Evolutionary conservation across 2,797 vertebrate genomes (phyloP).

Genomic region (Craterocephalus amniculus): DNA sequence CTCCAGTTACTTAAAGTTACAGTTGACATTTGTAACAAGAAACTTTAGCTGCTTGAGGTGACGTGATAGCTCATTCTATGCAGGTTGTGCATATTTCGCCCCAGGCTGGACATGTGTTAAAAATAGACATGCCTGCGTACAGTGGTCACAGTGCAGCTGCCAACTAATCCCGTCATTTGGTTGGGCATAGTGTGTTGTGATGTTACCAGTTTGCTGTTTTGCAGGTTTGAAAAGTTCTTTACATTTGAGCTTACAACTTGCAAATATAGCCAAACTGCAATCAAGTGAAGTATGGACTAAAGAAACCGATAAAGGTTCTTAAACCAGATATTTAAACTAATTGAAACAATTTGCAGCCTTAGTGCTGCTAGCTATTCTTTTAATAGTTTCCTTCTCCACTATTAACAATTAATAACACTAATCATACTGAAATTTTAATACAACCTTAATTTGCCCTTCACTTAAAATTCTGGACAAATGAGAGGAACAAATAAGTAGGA

Average conservation of each 20-base stretch:
- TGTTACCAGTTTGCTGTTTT: not conserved
- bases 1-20: not conserved
- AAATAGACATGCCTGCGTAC: conserved; percentile 42
- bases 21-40: conserved; percentile 46
- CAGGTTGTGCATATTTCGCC: conserved; percentile 33
- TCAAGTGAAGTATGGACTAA: not conserved
- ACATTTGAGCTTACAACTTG: not conserved
- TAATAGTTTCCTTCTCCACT: not conserved
- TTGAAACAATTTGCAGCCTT: not conserved
- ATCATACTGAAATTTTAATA: not conserved
- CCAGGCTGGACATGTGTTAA: conserved; percentile 31
- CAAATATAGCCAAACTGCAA: not conserved
- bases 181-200: not conserved
- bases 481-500: not conserved
- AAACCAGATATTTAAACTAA: not conserved
- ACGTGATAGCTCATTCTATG: conserved; percentile 8
- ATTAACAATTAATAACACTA: not conserved
- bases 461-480: not conserved
- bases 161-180: not conserved
- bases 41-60: conserved; percentile 12
- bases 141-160: conserved; percentile 2
- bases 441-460: not conserved
- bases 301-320: not conserved
- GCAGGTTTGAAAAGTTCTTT: not conserved
- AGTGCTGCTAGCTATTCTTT: conserved; percentile 1